phyloP scores from a whole-genome alignment of 2,888 invertebrate genomes.

The Mesopsocus fuscifrons region DNA sequence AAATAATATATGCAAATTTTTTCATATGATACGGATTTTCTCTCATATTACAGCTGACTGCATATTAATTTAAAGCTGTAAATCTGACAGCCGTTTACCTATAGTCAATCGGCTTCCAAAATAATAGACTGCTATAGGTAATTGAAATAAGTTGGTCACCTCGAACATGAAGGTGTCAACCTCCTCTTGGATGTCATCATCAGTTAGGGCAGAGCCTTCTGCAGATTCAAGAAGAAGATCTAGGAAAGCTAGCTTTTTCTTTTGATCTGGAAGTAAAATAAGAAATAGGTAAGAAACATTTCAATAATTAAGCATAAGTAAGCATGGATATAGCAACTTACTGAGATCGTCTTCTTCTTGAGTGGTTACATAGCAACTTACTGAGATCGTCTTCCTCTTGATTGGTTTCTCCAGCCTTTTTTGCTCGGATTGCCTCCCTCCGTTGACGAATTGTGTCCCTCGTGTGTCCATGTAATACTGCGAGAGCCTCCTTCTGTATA shows the following conservation, averaged over 20 bases:
- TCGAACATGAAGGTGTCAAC: constrained; percentile 18
- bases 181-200: constrained; percentile 17
- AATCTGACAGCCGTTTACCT: too few relatives aligned
- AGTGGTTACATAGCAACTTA: neutral
- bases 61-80: too few relatives aligned
- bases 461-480: neutral
- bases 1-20: too few relatives aligned
- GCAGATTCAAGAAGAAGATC: constrained; percentile 29
- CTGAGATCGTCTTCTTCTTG: neutral
- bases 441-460: neutral
- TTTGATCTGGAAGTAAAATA: constrained; percentile 12
- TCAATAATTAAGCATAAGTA: neutral
- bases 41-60: too few relatives aligned
- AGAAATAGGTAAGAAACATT: neutral
- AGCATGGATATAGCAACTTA: too few relatives aligned
- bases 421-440: neutral
- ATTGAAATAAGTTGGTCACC: too few relatives aligned
- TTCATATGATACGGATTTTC: too few relatives aligned
- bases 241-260: constrained; percentile 27
- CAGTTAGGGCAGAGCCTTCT: constrained; percentile 17
- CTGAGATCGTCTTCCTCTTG: neutral
- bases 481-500: constrained; percentile 5
- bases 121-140: too few relatives aligned
- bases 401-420: neutral
- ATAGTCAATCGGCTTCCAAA: too few relatives aligned